Conservation (phyloP, 2,113 vertebrate species). For the Syngnathus scovelli region DNA sequence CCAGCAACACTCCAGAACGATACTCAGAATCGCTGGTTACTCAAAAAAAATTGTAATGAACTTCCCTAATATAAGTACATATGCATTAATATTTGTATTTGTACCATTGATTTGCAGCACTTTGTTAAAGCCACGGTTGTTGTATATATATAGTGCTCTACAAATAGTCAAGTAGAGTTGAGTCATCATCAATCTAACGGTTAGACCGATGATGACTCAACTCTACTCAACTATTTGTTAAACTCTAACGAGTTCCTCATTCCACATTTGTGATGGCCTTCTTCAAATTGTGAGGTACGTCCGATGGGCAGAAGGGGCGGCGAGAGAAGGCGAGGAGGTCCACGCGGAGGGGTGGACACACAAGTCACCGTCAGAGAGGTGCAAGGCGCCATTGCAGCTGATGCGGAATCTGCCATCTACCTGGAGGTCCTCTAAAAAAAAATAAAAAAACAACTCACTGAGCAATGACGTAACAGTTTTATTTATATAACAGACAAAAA, state of each 20-base stretch:
- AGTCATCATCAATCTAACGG: not conserved
- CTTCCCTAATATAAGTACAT: too few species aligned
- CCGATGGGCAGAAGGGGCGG: slow-evolving; percentile 58
- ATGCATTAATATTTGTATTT: too few species aligned
- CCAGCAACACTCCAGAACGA: not conserved
- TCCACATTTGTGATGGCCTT: not conserved
- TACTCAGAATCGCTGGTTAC: too few species aligned
- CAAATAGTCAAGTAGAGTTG: not conserved
- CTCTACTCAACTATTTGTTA: not conserved
- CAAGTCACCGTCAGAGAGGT: slow-evolving; percentile 30
- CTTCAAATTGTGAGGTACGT: slow-evolving; percentile 26
- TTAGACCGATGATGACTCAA: not conserved
- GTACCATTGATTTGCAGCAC: too few species aligned
- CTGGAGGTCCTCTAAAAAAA: slow-evolving; percentile 67
- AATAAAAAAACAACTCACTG: too few species aligned
- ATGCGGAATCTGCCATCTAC: slow-evolving; percentile 68
- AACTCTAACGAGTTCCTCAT: not conserved
- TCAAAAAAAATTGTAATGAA: too few species aligned
- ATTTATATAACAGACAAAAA: slow-evolving; percentile 11
- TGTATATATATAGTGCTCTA: not conserved
- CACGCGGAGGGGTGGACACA: slow-evolving; percentile 27
- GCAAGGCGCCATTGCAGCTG: slow-evolving; percentile 26
- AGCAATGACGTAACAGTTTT: not conserved
- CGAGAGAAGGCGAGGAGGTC: slow-evolving; percentile 46
- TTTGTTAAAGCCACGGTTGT: too few species aligned